Evolutionary conservation across 2,113 vertebrate genomes (phyloP), one percentile per base, ranked within the genome.

Genomic region (Plecturocebus donacophilus): DNA sequence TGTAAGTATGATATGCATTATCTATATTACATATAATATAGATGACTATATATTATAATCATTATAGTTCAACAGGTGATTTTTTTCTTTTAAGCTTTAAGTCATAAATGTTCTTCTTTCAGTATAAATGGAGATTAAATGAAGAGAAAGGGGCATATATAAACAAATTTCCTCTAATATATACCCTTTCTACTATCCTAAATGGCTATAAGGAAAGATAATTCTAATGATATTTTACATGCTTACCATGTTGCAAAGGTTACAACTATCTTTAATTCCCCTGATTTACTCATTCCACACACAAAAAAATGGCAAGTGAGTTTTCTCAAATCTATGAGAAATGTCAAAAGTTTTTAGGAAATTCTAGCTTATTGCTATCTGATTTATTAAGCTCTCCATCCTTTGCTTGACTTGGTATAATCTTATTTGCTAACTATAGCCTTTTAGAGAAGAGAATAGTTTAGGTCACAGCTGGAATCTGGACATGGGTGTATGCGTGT

Each of bases 241-340:
- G 58, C n/a, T 73, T 17, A n/a, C 6, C 40, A 49, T 76, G 17
- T 86, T 89, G 27, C 19, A 87, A 89, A 93, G 40, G 4, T 66
- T 82, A 14, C 4, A 83, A 35, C 20, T 71, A 61, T 77, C 8
- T 84, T 68, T 10, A 82, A 58, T 79, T 2, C 2, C 8, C 21
- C 49, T 42, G 61, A 20, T 52, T 56, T 81, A 52, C 23, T 9
- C 42, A 49, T 64, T 71, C 6, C 14, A 71, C 6, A 66, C 9
- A 77, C 47, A 30, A 47, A 35, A 56, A 86, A 80, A 66, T 68
- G 58, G 38, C n/a, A 86, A 77, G 0, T 54, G 7, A n/a, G 70
- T 61, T 75, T 95, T 86, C 30, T 40, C 45, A 86, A 66, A 61
- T 42, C 40, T 85, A 16, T 87, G 27, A 96, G 71, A 93, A 87